phyloP scores from a whole-genome alignment of 2,888 invertebrate species.

The Latheticus oryzae region DNA sequence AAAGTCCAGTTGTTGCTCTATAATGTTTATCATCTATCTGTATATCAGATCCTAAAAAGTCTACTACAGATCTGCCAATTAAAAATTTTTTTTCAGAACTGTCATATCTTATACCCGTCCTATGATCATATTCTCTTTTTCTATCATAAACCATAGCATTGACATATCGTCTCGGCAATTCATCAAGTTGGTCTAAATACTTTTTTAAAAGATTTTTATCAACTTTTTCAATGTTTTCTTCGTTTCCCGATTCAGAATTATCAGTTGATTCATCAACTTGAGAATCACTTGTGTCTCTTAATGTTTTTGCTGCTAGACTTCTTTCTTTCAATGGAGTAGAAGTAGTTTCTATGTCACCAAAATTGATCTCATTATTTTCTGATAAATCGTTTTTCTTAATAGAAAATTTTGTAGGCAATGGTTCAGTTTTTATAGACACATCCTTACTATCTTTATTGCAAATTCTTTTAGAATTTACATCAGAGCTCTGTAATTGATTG shows the following conservation, averaged over 20 bases:
- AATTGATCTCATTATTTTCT: not conserved
- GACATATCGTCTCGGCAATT: slow-evolving; percentile 7
- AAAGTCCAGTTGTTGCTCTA: slow-evolving; percentile 9
- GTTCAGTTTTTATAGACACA: too few species aligned
- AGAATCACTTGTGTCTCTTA: too few species aligned
- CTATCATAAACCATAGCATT: slow-evolving; percentile 13
- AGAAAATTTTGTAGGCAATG: not conserved
- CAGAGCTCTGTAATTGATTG: slow-evolving; percentile 1
- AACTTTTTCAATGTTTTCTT: not conserved
- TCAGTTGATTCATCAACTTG: too few species aligned
- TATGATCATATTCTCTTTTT: slow-evolving; percentile 11
- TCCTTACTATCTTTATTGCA: too few species aligned
- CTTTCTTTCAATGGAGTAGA: too few species aligned
- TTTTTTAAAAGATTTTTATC: not conserved
- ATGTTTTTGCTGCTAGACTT: not conserved
- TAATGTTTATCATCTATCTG: too few species aligned
- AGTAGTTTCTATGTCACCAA: not conserved
- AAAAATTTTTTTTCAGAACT: slow-evolving; percentile 1
- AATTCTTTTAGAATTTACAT: too few species aligned
- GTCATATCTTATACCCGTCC: slow-evolving; percentile 13
- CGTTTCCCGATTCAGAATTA: too few species aligned
- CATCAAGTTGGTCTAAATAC: slow-evolving; percentile 5
- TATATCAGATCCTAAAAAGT: slow-evolving; percentile 10
- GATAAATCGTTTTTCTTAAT: too few species aligned
- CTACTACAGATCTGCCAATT: slow-evolving; percentile 11